A percentile compares a stretch with the other conserved stretches of the same genome.
Evolutionary conservation across 2,888 invertebrate genomes (phyloP).

Genomic region (Tipula unca): DNA sequence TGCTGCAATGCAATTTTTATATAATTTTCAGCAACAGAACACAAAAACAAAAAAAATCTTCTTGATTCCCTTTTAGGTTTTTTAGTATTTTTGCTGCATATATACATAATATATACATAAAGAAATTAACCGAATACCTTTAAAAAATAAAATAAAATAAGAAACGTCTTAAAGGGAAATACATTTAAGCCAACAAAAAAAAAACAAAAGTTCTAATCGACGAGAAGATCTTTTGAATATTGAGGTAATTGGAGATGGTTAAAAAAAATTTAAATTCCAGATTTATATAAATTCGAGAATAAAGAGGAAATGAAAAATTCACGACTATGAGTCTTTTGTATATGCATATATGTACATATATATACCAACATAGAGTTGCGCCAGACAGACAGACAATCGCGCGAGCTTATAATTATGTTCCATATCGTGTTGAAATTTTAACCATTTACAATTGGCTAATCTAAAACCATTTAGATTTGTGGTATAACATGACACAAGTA

Average conservation of each 20-base stretch:
- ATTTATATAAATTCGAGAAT: not conserved
- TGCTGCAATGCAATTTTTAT: not conserved
- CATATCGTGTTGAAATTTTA: not conserved
- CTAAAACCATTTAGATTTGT: not conserved
- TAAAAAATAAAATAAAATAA: not conserved
- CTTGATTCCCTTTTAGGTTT: conserved; percentile 8
- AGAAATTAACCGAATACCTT: conserved; percentile 2
- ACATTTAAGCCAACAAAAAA: not conserved
- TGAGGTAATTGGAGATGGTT: conserved; percentile 14
- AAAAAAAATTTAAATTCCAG: not conserved
- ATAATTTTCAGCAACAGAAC: not conserved
- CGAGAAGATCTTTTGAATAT: conserved; percentile 14
- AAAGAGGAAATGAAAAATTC: not conserved
- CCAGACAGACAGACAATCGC: conserved; percentile 1
- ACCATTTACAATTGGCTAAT: not conserved
- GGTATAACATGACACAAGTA: not conserved
- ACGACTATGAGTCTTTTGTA: too few relatives aligned
- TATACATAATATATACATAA: too few relatives aligned
- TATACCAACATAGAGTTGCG: not conserved
- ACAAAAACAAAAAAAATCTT: not conserved
- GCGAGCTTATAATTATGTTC: not conserved
- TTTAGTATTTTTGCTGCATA: not conserved
- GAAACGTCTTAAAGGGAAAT: not conserved
- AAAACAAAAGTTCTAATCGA: conserved; percentile 8
- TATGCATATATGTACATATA: not conserved